A percentile compares a stretch with the other conserved stretches of the same genome.
Evolutionary conservation across 2,113 vertebrate species (phyloP).

Genomic region (Spermophilus dauricus): DNA sequence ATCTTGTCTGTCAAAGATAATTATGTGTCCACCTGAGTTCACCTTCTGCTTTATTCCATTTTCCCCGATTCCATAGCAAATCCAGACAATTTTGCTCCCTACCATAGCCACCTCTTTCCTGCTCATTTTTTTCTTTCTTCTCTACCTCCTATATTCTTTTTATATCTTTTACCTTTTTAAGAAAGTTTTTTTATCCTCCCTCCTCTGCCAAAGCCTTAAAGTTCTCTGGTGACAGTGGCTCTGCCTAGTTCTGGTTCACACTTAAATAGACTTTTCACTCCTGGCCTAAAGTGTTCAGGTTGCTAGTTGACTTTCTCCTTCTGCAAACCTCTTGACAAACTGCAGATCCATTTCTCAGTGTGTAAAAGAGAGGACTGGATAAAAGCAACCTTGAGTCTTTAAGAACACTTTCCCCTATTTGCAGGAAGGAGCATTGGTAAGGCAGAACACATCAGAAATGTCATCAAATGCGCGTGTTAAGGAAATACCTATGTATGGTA

Average conservation of each 20-base stretch:
- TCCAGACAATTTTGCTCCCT: constrained; percentile 23
- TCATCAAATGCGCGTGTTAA: background rate
- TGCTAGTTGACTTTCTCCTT: background rate
- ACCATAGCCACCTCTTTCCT: background rate
- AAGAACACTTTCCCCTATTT: background rate
- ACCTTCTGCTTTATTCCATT: background rate
- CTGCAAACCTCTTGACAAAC: background rate
- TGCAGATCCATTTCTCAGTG: background rate
- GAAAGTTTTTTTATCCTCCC: background rate
- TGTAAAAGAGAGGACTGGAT: background rate
- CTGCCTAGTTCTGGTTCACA: background rate
- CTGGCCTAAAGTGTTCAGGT: background rate
- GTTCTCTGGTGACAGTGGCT: background rate
- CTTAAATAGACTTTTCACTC: background rate
- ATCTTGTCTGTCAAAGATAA: background rate
- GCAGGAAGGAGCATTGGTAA: constrained; percentile 17
- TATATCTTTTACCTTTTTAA: background rate
- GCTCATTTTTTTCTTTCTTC: background rate
- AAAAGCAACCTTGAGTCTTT: background rate
- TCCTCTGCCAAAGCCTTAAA: background rate
- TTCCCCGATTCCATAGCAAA: background rate
- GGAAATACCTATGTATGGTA: background rate
- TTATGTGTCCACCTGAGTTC: background rate
- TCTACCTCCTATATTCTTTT: background rate
- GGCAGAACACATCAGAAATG: background rate